Conservation (phyloP, 1,140 invertebrate genomes). For the Globodera ellingtonae region DNA sequence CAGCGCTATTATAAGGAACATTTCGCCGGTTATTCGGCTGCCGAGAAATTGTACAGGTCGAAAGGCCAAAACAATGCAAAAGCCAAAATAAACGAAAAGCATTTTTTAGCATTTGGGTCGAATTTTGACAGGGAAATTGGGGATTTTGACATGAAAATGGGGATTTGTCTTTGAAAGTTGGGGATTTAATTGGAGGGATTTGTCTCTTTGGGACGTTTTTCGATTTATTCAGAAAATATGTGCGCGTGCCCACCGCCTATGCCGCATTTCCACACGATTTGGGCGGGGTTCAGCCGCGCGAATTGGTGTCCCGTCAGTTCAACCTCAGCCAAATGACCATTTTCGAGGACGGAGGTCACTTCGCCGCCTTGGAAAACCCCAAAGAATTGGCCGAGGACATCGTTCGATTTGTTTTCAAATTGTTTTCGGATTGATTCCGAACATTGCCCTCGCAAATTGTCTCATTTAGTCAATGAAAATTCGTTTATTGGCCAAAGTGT, state of each 20-base stretch:
- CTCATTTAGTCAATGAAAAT: slow-evolving; percentile 6
- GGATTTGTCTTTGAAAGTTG: no score
- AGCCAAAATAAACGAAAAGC: background rate
- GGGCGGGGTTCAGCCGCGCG: slow-evolving; percentile 24
- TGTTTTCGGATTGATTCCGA: background rate
- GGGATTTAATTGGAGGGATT: no score
- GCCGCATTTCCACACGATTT: slow-evolving; percentile 47
- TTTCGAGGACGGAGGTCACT: slow-evolving; percentile 47
- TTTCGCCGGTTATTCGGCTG: slow-evolving; percentile 6
- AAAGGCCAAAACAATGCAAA: background rate
- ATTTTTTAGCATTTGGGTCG: no score
- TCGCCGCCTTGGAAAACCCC: slow-evolving; percentile 50
- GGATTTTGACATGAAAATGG: no score
- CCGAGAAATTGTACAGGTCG: background rate
- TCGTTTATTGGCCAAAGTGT: background rate
- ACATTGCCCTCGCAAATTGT: no score
- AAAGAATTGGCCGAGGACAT: slow-evolving; percentile 44
- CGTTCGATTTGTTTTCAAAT: slow-evolving; percentile 38
- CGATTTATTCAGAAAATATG: slow-evolving; percentile 28
- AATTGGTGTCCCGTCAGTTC: slow-evolving; percentile 20
- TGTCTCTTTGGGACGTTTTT: background rate
- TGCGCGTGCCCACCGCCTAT: slow-evolving; percentile 45
- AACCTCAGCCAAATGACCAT: slow-evolving; percentile 49
- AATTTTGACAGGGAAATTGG: no score
- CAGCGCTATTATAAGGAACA: slow-evolving; percentile 47